Evolutionary conservation across 2,113 vertebrate species (phyloP).

Genomic region (Sinosuthora webbiana): DNA sequence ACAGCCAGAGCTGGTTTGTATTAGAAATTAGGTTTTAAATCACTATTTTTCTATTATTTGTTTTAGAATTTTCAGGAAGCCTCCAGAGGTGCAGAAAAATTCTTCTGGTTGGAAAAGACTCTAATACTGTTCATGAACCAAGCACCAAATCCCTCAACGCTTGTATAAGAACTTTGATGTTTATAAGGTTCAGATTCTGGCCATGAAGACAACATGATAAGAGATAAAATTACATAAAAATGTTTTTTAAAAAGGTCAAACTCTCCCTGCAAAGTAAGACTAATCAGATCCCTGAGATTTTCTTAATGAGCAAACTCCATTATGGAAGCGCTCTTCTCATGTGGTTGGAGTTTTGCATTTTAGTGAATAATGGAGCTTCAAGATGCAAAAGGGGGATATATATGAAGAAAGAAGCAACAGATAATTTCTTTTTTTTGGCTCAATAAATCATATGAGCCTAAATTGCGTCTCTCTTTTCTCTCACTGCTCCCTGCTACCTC

Average conservation of each 20-base stretch:
- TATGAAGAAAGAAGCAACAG: not conserved
- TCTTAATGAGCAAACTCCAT: not conserved
- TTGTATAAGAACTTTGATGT: not conserved
- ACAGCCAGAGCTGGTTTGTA: constrained; percentile 76
- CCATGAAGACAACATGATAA: not conserved
- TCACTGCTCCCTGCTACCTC: not conserved
- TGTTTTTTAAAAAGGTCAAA: not conserved
- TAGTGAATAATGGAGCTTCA: constrained; percentile 1
- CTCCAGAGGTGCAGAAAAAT: constrained; percentile 59
- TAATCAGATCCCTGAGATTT: not conserved
- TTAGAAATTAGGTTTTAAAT: constrained; percentile 83
- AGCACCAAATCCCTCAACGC: constrained; percentile 13
- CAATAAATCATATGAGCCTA: not conserved
- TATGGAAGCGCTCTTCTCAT: not conserved
- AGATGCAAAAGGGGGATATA: not conserved
- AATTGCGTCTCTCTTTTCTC: not conserved
- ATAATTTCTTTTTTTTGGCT: not conserved
- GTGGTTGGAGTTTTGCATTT: not conserved
- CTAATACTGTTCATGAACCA: constrained; percentile 37
- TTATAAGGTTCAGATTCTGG: not conserved
- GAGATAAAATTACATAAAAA: not conserved
- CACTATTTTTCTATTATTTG: constrained; percentile 82
- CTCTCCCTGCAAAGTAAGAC: not conserved
- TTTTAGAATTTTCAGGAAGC: constrained; percentile 70
- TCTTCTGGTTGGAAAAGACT: constrained; percentile 42